Evolutionary conservation across 1,140 invertebrate genomes (phyloP).

Genomic region (Holotrichia oblita): DNA sequence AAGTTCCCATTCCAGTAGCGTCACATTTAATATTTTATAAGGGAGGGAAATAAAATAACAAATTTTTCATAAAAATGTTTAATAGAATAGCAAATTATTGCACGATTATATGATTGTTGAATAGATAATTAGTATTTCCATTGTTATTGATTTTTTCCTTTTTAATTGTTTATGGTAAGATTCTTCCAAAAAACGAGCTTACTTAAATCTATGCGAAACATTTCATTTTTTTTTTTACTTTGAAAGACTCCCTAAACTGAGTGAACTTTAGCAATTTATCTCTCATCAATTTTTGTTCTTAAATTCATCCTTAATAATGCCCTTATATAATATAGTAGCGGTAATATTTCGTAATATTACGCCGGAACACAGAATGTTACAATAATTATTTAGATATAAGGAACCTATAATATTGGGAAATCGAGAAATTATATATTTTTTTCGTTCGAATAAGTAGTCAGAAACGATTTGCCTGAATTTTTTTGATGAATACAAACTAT

Average conservation of each 20-base stretch:
- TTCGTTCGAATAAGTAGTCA: neutral
- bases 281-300: neutral
- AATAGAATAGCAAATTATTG: constrained; percentile 60
- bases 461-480: neutral
- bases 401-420: neutral
- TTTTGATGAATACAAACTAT: neutral
- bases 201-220: constrained; percentile 34
- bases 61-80: constrained; percentile 55
- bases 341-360: neutral
- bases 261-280: constrained; percentile 20
- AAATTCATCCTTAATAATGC: neutral
- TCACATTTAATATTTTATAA: no score
- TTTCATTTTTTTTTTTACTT: constrained; percentile 22
- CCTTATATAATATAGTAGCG: neutral
- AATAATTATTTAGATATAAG: neutral
- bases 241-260: constrained; percentile 38
- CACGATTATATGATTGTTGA: constrained; percentile 57
- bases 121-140: constrained; percentile 48
- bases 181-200: constrained; percentile 29
- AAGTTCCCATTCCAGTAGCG: no score
- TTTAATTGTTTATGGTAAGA: constrained; percentile 2
- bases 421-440: neutral
- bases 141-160: constrained; percentile 29
- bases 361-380: constrained; percentile 24
- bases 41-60: neutral